These are phyloP conservation scores for Hydrochoerus hydrochaeris DNA, from an alignment of 2,113 vertebrate genomes.

Conservation along the genomic window DNA sequence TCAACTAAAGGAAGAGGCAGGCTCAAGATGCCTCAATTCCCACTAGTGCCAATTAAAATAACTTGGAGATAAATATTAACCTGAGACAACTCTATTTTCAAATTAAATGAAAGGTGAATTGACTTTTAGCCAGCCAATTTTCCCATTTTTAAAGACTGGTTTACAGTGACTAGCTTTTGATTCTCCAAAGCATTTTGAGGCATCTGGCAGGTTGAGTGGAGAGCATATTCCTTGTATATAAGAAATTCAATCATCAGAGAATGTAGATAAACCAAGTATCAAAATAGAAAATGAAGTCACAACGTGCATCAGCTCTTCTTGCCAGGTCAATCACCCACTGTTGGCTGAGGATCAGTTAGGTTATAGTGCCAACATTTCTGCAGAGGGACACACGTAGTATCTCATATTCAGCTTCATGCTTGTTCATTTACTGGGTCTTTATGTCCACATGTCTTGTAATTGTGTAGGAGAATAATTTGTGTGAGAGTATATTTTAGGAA, in stretches of 20 bases:
- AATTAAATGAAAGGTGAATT: neutral
- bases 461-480: neutral
- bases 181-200: neutral
- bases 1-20: neutral
- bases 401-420: neutral
- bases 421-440: neutral
- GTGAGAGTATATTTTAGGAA: neutral
- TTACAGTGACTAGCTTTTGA: neutral
- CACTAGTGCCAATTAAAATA: neutral
- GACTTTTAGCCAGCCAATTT: neutral
- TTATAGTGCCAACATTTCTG: neutral
- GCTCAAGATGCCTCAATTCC: neutral
- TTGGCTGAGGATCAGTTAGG: neutral
- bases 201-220: neutral
- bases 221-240: neutral
- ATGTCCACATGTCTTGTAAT: neutral
- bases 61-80: neutral
- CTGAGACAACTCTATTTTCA: neutral
- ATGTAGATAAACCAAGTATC: neutral
- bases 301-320: neutral
- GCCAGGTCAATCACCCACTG: neutral
- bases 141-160: neutral
- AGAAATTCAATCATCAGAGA: neutral
- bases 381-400: neutral
- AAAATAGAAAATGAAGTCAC: neutral